A percentile compares a stretch with the other conserved stretches of the same genome.
phyloP scores from a whole-genome alignment of 2,113 vertebrate species.

The Phyllostomus discolor region DNA sequence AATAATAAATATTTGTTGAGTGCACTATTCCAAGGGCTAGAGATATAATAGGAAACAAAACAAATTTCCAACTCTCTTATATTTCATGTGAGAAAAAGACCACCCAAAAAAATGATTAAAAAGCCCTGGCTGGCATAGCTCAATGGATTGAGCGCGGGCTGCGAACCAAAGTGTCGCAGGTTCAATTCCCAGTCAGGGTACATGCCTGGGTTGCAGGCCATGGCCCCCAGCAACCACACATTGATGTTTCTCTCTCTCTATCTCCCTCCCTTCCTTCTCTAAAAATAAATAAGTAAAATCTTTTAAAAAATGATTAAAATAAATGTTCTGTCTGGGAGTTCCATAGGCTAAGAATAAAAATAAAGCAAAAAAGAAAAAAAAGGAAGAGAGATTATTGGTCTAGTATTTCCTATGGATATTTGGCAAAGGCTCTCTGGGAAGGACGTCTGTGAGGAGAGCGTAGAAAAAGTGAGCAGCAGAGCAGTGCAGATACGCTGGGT shows the following conservation, averaged over 20 bases:
- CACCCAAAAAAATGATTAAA: too few species aligned
- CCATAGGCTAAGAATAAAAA: background rate
- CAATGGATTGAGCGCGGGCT: too few species aligned
- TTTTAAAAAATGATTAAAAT: background rate
- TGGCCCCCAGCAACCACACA: too few species aligned
- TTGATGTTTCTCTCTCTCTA: too few species aligned
- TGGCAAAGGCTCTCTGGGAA: background rate
- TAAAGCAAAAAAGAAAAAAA: background rate
- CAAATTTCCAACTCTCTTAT: background rate
- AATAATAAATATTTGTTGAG: background rate
- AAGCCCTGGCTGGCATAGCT: too few species aligned
- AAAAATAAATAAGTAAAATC: too few species aligned
- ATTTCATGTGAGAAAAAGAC: background rate
- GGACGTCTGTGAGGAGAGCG: background rate
- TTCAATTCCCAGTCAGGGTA: too few species aligned
- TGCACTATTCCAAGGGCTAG: background rate
- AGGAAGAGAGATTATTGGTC: background rate
- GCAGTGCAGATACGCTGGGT: fast-evolving
- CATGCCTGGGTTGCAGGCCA: too few species aligned
- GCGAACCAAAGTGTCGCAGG: too few species aligned
- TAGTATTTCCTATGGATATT: background rate
- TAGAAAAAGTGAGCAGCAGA: too few species aligned
- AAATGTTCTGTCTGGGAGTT: background rate
- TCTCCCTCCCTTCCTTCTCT: too few species aligned
- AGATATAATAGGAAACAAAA: background rate